Base-by-base conservation (phyloP, 2,888 invertebrate species). In the Cryptocephalus moraei region DNA sequence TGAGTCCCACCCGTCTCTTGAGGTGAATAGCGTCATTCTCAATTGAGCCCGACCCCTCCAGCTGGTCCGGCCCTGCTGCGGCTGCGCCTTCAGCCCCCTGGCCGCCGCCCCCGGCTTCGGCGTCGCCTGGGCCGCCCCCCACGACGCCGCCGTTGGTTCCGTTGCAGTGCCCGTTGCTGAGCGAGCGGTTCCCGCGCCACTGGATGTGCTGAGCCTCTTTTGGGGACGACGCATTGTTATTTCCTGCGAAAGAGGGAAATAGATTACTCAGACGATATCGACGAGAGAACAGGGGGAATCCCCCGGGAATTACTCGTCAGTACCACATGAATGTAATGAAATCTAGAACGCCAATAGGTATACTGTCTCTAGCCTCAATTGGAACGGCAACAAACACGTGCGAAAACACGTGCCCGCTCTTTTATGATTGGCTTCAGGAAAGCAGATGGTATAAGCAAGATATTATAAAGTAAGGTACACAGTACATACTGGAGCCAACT, bases 1-100 rank as follows among this genome's bases (percentile, higher is more conserved):
- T 78, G 84, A 94, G 90, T 83, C 94, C 93, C 84, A 95, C 89
- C 86, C 91, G 89, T 87, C 92, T 91, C 91, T 92, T 86, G 90
- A 92, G 91, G 90, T 91, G 89, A 92, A 93, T 82, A 91, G 88
- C 76, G 90, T 91, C 87, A 86, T 90, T 84, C 91, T 82, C 77
- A 89, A 85, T 80, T 91, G 91, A 75, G 86, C 83, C 85, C 86
- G 85, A 74, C 87, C 91, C 84, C 91, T 88, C 66, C 78, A 78
- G 58, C 72, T 78, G 74, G 46, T 79, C 58, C 68, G 77, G 75
- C 77, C 78, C 77, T 76, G 75, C 74, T 76, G 73, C 64, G 75
- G 75, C 75, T 70, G 76, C 49, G 47, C 48, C 49, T 40, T 44
- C 45, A 43, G 36, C 32, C 44, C 45, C 68, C 68, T 70, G 71